phyloP scores from a whole-genome alignment of 2,113 vertebrate genomes.

The Aspiorhynchus laticeps region DNA sequence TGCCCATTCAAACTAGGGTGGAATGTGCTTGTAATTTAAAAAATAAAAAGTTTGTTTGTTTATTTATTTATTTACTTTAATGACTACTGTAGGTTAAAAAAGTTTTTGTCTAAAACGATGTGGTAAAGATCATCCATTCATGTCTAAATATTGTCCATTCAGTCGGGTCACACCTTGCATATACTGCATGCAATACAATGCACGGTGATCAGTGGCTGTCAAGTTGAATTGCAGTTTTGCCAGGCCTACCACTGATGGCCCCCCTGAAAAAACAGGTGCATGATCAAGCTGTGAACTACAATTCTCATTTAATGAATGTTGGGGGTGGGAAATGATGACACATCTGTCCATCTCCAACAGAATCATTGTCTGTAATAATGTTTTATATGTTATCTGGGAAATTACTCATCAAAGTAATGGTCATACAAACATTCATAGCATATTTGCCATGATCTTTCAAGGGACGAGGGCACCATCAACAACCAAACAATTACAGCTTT shows the following conservation, averaged over 20 bases:
- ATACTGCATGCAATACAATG: background rate
- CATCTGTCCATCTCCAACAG: background rate
- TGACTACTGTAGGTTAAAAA: too few relatives aligned
- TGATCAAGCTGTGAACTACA: background rate
- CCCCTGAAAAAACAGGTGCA: background rate
- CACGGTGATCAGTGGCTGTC: background rate
- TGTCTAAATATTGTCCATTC: background rate
- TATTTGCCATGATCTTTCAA: background rate
- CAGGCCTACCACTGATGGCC: background rate
- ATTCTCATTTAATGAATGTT: background rate
- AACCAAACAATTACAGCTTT: slow-evolving; percentile 1
- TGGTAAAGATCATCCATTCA: background rate
- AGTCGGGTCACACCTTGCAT: background rate
- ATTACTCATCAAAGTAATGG: background rate
- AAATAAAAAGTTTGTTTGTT: too few relatives aligned
- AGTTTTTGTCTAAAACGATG: background rate
- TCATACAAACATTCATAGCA: slow-evolving; percentile 8
- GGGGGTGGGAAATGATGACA: background rate
- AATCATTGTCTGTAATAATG: background rate
- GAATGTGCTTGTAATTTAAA: background rate
- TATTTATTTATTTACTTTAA: too few relatives aligned
- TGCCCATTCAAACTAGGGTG: background rate
- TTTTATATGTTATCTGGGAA: slow-evolving; percentile 2
- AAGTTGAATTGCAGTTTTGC: background rate
- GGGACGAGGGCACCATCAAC: background rate